Evolutionary conservation across 2,113 vertebrate species (phyloP).

Genomic region (Catharus bicknelli): DNA sequence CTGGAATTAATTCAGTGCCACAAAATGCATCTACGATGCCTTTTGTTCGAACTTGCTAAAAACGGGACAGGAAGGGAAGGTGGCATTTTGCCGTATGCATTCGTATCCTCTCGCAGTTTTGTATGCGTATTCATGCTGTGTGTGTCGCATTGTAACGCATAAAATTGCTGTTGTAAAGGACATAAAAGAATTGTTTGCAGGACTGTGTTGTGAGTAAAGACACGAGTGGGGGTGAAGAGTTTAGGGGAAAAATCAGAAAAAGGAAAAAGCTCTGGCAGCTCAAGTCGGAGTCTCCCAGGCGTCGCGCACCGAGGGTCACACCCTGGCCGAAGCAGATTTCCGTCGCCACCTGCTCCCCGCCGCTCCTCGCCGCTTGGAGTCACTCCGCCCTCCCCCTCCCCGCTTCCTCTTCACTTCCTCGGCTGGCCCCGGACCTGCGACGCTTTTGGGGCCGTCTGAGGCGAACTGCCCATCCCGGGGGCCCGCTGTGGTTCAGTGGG

Average conservation of each 20-base stretch:
- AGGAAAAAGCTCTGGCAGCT: background rate
- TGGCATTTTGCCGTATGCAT: background rate
- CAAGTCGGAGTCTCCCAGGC: background rate
- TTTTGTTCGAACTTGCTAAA: background rate
- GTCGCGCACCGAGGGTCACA: background rate
- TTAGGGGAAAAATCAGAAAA: background rate
- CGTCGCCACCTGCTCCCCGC: fast-evolving
- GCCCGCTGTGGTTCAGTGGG: conserved; percentile 6
- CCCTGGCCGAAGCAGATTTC: background rate
- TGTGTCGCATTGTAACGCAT: background rate
- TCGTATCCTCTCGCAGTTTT: background rate
- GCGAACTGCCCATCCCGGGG: background rate
- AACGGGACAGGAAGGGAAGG: conserved; percentile 16
- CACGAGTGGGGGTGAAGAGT: background rate
- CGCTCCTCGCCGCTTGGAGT: background rate
- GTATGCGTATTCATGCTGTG: background rate
- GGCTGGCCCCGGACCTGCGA: background rate
- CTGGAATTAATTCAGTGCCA: conserved; percentile 51
- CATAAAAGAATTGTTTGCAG: background rate
- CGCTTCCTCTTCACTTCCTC: too few species aligned
- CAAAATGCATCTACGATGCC: background rate
- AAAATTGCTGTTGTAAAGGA: background rate
- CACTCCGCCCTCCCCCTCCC: background rate
- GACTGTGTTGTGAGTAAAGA: background rate
- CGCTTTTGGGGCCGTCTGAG: background rate